Evolutionary conservation across 2,113 vertebrate species (phyloP), one percentile per base, ranked within the genome.

Genomic region (Seriola dumerili): DNA sequence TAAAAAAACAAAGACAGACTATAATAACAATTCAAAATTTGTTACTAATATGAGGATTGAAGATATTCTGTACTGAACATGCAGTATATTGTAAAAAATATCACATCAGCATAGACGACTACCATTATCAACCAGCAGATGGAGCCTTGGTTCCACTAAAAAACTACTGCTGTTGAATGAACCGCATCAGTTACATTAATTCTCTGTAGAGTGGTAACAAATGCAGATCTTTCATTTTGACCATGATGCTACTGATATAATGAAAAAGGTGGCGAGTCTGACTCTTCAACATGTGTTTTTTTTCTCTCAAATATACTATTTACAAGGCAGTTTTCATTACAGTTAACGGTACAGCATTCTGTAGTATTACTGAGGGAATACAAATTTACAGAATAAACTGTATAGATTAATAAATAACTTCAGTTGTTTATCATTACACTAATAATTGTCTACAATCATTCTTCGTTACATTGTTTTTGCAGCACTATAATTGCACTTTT

Each of bases 381-480:
- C 29, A 77, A 63, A 52, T 64, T 59, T n/a, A 71, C 66, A 83
- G 44, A 82, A 21, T 40, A 55, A n/a, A 72, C n/a, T 76, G 61
- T 17, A 44, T 52, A 52, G 59, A 81, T 75, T 78, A 88, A 93
- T 92, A 93, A 93, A 92, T 93, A 91, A 32, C 10, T 78, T 40
- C 36, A 55, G 66, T n/a, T 77, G 32, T 59, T 62, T 46, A 48
- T 57, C 13, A 65, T 78, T 73, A 75, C 68, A 85, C 34, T 76
- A 75, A 57, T 72, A 42, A 16, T 48, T 67, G 66, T 70, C 59
- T 85, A 88, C 89, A 89, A 86, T 83, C 80, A 81, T 81, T 85
- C 72, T 80, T 89, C 48, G 63, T 84, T 66, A 82, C 69, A 64
- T 84, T 74, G 44, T 77, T 76, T 84, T 86, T 63, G 64, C 36